Conservation (phyloP, 2,113 vertebrate species). For the Ginglymostoma cirratum region DNA sequence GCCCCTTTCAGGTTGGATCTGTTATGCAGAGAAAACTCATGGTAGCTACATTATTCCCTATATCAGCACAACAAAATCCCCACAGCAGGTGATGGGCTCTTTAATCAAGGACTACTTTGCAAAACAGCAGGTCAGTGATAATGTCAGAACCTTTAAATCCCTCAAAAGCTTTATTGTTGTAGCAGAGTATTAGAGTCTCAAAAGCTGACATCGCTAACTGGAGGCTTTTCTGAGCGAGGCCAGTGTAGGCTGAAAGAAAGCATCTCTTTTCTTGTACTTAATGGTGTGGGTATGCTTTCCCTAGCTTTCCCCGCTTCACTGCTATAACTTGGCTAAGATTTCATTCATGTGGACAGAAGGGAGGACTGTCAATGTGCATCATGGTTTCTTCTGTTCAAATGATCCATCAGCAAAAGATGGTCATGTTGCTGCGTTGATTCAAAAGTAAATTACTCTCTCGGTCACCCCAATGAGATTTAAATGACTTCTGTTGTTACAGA, state of each 20-base stretch:
- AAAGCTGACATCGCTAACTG: background rate
- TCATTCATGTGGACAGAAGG: background rate
- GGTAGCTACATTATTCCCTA: constrained; percentile 79
- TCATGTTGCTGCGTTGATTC: background rate
- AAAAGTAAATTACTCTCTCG: background rate
- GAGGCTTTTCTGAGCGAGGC: background rate
- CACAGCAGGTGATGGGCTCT: constrained; percentile 92
- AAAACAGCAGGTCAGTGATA: constrained; percentile 63
- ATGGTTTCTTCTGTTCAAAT: background rate
- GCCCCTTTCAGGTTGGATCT: constrained; percentile 80
- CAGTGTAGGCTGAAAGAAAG: background rate
- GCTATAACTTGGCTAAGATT: background rate
- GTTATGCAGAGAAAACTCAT: constrained; percentile 93
- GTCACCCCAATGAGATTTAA: background rate
- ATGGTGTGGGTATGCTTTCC: background rate
- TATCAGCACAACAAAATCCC: constrained; percentile 82
- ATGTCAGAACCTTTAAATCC: background rate
- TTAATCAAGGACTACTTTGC: constrained; percentile 81
- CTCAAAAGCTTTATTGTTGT: background rate
- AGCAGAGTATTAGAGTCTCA: background rate
- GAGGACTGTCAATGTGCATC: background rate
- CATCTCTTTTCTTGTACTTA: background rate
- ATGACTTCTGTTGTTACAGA: background rate
- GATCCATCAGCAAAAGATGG: background rate
- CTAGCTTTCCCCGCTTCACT: background rate